Evolutionary conservation across 2,888 invertebrate species (phyloP), one percentile per base, ranked within the genome.

Genomic region (Oxystoma pomonae): DNA sequence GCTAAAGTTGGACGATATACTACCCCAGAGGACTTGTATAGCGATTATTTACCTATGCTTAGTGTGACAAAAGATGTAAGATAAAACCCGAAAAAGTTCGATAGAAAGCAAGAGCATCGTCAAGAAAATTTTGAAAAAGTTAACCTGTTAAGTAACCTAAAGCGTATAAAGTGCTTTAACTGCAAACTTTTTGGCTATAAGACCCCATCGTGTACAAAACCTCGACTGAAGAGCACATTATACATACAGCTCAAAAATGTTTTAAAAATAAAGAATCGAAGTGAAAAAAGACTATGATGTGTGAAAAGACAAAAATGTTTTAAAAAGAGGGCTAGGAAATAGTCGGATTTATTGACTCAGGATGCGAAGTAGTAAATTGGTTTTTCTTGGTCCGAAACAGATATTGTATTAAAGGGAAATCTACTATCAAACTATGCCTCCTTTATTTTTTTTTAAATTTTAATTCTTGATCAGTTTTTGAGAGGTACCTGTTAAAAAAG

Each of bases 131-230:
- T 12, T 9, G 9, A 9, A 50, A 50, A 50, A 50, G 12, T n/a
- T 12, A n/a, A 50, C 50, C n/a, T n/a, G 9, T 12, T 12, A 50
- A 9, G 50, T 12, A 50, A 50, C 9, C 12, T n/a, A 50, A 50
- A n/a, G 9, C 12, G 50, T 50, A 50, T n/a, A n/a, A n/a, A 50
- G 17, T 59, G 60, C 20, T 59, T 17, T 20, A 59, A 59, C 49
- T 59, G 55, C 17, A 19, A 59, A 5, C 5, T 56, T 19, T 2
- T 55, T n/a, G 60, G 58, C 16, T 49, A 59, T 18, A 59, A 56
- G 60, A 52, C 53, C 3, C 53, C 35, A 19, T 19, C 53, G n/a
- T 59, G 60, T 19, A 9, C 60, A n/a, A 57, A 59, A 59, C 60
- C 60, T 12, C 52, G 55, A 53, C 16, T 55, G 55, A 18, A 59